These are phyloP conservation scores for Popillia japonica DNA, from an alignment of 1,140 invertebrate species.

Conservation along the genomic window DNA sequence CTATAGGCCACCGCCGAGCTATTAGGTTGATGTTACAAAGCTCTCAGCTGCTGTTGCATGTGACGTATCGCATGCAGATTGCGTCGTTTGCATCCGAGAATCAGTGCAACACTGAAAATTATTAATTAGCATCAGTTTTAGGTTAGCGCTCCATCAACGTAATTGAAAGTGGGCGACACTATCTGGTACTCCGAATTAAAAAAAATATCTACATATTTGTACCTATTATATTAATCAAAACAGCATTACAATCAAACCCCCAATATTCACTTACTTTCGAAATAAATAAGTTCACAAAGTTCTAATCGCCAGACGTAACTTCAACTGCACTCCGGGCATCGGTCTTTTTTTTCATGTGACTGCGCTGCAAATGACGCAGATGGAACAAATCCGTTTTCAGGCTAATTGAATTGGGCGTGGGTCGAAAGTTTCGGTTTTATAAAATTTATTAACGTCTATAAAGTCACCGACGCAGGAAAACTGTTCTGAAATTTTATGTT, in stretches of 20 bases:
- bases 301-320: background rate
- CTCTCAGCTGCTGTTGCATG: background rate
- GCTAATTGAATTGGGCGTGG: slow-evolving; percentile 4
- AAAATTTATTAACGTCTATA: slow-evolving; percentile 19
- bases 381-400: background rate
- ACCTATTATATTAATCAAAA: too few species aligned
- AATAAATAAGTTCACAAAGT: too few species aligned
- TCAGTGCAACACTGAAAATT: background rate
- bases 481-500: background rate
- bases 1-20: background rate
- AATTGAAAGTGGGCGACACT: background rate
- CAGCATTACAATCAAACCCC: too few species aligned
- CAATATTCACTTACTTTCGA: too few species aligned
- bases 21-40: background rate
- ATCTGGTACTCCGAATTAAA: background rate
- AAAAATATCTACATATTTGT: too few species aligned
- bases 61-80: background rate
- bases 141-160: background rate
- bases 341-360: background rate
- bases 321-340: background rate
- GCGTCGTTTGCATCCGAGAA: background rate
- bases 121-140: background rate
- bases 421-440: slow-evolving; percentile 14
- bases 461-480: background rate
- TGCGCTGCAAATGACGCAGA: background rate